Conservation (phyloP, 2,113 vertebrate genomes). For the Xenus cinereus region DNA sequence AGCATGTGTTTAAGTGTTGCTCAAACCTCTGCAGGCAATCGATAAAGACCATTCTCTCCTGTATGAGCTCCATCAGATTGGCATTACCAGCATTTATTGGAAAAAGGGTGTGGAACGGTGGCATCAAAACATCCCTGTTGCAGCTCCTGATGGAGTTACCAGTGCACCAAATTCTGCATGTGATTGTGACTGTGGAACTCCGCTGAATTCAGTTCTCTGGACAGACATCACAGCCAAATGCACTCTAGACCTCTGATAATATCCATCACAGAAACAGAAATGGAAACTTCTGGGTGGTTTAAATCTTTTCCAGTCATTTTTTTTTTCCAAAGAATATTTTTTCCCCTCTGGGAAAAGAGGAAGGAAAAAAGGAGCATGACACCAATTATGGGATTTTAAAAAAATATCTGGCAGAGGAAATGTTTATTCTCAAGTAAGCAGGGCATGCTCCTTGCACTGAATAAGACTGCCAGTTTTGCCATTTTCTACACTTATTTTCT, state of each 20-base stretch:
- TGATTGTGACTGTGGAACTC: not conserved
- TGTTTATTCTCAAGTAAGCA: slow-evolving; percentile 6
- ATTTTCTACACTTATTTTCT: not conserved
- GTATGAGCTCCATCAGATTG: fast-evolving
- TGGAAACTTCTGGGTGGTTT: slow-evolving; percentile 29
- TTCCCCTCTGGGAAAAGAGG: not conserved
- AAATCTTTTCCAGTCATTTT: slow-evolving; percentile 14
- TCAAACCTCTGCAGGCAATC: not conserved
- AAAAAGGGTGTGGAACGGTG: not conserved
- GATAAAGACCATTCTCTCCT: not conserved
- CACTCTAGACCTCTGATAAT: not conserved
- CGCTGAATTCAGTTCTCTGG: not conserved
- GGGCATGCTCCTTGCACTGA: not conserved
- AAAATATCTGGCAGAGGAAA: slow-evolving; percentile 21
- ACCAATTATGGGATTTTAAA: not conserved
- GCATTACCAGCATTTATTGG: not conserved
- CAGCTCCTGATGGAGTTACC: not conserved
- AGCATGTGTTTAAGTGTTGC: not conserved
- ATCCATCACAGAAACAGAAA: slow-evolving; percentile 12
- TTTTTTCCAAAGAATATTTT: slow-evolving; percentile 9
- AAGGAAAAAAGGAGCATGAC: slow-evolving; percentile 27
- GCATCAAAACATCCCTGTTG: not conserved
- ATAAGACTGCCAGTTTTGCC: not conserved
- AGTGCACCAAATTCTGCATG: not conserved
- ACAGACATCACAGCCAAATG: not conserved